Percentiles rank a stretch among this genome's conserved stretches.
Conservation (phyloP, 2,797 vertebrate species). For the Cyprinodon diabolis region DNA sequence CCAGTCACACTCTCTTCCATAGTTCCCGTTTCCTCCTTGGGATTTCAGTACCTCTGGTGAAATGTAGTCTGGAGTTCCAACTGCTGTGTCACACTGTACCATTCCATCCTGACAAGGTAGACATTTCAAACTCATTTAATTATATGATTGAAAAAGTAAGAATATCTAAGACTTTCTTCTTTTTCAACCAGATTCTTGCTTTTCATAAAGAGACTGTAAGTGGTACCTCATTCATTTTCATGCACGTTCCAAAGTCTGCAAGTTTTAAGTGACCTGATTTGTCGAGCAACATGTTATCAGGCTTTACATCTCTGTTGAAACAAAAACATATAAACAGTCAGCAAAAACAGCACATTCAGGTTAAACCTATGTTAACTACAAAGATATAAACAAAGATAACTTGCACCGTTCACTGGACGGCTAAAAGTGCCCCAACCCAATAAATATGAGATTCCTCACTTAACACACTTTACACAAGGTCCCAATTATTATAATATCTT, state of each 20-base stretch:
- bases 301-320: conserved; percentile 92
- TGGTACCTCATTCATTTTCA: conserved; percentile 99
- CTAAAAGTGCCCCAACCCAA: background rate
- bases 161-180: background rate
- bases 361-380: background rate
- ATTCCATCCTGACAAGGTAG: conserved; percentile 88
- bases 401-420: background rate
- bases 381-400: conserved; percentile 1
- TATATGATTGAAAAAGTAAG: background rate
- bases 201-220: conserved; percentile 3
- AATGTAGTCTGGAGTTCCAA: conserved; percentile 99
- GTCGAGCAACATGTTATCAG: conserved; percentile 99
- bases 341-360: conserved; percentile 11
- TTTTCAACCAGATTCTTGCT: too few species aligned
- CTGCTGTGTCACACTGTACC: conserved; percentile 99
- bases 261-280: conserved; percentile 98
- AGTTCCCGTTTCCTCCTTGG: conserved; percentile 97
- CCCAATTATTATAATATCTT: background rate
- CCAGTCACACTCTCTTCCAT: conserved; percentile 98
- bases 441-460: background rate
- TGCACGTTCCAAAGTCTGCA: conserved; percentile 99
- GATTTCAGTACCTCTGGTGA: conserved; percentile 98
- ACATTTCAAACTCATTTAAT: background rate
- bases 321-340: conserved; percentile 21
- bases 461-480: background rate